These are phyloP conservation scores for Mobula hypostoma DNA, from an alignment of 2,113 vertebrate species.

Conservation along the genomic window DNA sequence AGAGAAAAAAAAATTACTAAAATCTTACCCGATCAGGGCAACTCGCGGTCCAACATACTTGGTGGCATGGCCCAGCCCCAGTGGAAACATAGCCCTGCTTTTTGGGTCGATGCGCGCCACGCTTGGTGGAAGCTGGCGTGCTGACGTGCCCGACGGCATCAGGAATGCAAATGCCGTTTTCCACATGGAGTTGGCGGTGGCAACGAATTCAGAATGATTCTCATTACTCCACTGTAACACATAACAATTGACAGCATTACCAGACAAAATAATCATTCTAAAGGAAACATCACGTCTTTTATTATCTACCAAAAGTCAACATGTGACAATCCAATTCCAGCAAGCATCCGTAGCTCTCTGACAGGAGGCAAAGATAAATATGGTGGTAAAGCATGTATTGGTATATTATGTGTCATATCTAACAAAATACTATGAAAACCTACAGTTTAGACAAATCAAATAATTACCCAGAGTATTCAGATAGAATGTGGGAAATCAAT, in stretches of 20 bases:
- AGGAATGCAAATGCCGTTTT: slow-evolving; percentile 66
- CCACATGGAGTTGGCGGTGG: slow-evolving; percentile 72
- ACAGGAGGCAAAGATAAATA: no score
- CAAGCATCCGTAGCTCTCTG: not conserved
- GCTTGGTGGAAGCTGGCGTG: slow-evolving; percentile 87
- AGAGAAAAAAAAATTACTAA: not conserved
- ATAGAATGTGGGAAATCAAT: no score
- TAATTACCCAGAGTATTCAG: no score
- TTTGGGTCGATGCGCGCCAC: slow-evolving; percentile 70
- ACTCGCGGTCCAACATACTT: slow-evolving; percentile 82
- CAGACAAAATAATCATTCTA: not conserved
- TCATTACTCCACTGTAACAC: slow-evolving; percentile 82
- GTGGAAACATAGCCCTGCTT: slow-evolving; percentile 78
- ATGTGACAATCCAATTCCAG: not conserved
- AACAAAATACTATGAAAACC: no score
- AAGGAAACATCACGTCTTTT: not conserved
- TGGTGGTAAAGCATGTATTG: no score
- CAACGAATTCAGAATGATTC: slow-evolving; percentile 81
- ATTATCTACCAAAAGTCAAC: not conserved
- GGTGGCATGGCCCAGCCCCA: slow-evolving; percentile 82
- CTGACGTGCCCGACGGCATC: slow-evolving; percentile 69
- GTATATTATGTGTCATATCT: not conserved
- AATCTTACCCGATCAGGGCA: slow-evolving; percentile 81
- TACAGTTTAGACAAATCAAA: no score
- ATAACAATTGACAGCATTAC: not conserved